These are phyloP conservation scores for Synanthedon andrenaeformis DNA, from an alignment of 2,888 invertebrate genomes.

Conservation along the genomic window DNA sequence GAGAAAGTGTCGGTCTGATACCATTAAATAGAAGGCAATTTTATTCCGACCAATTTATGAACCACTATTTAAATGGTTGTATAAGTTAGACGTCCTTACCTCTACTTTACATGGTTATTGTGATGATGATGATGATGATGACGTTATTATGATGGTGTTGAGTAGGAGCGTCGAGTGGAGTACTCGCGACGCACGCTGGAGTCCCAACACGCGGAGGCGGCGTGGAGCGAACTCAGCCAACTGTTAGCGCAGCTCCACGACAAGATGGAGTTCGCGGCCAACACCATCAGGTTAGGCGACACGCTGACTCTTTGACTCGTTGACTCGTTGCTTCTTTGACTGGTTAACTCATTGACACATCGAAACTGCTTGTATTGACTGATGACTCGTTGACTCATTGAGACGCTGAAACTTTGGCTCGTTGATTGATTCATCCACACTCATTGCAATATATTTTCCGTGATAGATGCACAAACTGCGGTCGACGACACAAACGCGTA, in stretches of 20 bases:
- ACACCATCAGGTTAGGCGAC: conserved; percentile 75
- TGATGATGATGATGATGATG: background rate
- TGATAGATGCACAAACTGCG: conserved; percentile 90
- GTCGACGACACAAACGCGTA: conserved; percentile 88
- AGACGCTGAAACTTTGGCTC: too few relatives aligned
- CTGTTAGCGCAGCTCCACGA: conserved; percentile 89
- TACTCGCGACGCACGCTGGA: conserved; percentile 81
- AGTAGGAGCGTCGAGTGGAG: conserved; percentile 77
- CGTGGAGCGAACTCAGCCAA: conserved; percentile 89
- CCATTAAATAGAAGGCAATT: too few relatives aligned
- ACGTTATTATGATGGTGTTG: background rate
- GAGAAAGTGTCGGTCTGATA: too few relatives aligned
- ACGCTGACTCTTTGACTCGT: too few relatives aligned
- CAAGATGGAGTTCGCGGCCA: conserved; percentile 94
- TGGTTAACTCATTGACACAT: background rate
- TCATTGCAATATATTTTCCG: too few relatives aligned
- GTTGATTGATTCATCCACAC: too few relatives aligned
- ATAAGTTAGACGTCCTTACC: too few relatives aligned
- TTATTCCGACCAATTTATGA: too few relatives aligned
- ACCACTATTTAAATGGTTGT: too few relatives aligned
- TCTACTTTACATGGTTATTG: conserved; percentile 7
- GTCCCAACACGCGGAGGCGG: conserved; percentile 85
- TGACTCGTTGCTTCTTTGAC: too few relatives aligned
- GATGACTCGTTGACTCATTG: too few relatives aligned
- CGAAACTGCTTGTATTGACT: too few relatives aligned